Conservation (phyloP, 92 coral and sea anemone species). For the Porites lobata region DNA sequence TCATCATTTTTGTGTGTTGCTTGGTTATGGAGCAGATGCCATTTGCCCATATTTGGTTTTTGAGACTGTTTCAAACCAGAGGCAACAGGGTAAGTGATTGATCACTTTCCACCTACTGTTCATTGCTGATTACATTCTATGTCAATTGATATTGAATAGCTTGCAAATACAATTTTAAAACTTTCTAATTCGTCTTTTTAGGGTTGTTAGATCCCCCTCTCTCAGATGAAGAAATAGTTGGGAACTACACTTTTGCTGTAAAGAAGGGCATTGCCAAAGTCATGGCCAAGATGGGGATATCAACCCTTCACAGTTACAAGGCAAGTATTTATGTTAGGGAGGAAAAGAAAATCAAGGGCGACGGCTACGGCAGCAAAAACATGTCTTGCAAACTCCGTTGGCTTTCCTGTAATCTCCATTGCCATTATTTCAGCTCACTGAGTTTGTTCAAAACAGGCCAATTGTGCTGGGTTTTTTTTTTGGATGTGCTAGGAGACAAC, state of each 20-base stretch:
- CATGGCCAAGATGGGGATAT: slow-evolving; percentile 99
- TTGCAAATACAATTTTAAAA: background rate
- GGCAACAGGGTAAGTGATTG: slow-evolving; percentile 80
- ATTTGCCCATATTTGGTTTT: slow-evolving; percentile 94
- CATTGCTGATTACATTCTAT: background rate
- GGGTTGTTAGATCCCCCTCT: slow-evolving; percentile 91
- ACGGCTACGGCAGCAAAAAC: no score
- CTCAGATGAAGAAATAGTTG: slow-evolving; percentile 87
- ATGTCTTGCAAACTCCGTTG: no score
- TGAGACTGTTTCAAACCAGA: slow-evolving; percentile 89
- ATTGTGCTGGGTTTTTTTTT: background rate
- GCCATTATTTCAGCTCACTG: no score
- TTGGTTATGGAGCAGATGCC: slow-evolving; percentile 97
- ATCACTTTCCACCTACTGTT: background rate
- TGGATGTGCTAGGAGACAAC: background rate
- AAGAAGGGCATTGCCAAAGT: slow-evolving; percentile 90
- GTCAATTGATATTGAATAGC: no score
- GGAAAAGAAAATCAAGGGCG: no score
- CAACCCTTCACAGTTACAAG: slow-evolving; percentile 98
- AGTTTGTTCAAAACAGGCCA: background rate
- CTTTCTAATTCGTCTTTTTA: slow-evolving; percentile 8
- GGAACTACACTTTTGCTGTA: slow-evolving; percentile 81
- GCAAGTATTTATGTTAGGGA: slow-evolving; percentile 21
- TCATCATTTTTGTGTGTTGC: slow-evolving; percentile 92
- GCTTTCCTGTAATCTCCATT: no score